Evolutionary conservation across 1,140 invertebrate genomes (phyloP), one percentile per base, ranked within the genome.

Genomic region (Pogonognathellus flavescens): DNA sequence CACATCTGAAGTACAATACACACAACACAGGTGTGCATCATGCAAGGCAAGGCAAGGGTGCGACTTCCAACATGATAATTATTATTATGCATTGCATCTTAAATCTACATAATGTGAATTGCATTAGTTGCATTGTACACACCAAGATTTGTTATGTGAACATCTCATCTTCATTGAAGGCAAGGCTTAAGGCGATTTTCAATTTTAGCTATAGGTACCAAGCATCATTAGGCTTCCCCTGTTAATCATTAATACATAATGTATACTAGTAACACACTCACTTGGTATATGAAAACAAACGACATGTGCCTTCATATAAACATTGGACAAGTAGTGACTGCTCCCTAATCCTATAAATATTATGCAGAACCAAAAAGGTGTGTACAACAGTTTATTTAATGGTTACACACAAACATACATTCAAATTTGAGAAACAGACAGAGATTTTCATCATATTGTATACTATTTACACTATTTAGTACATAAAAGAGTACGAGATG

Each of bases 41-140:
- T 25, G 20, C 25, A 76, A 49, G 70, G n/a, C 41, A 20, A 62
- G 59, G 11, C 53, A 50, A 31, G 41, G 70, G n/a, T 25, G 41
- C 14, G 25, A 76, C 70, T 76, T 31, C 70, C 70, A 76, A 50
- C 31, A 41, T 14, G 70, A 76, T 76, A 76, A 76, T 76, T 76
- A 76, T 76, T 76, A 76, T 50, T 76, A 31, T 76, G 70, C 14
- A n/a, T 76, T 76, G 70, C 41, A 76, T 76, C 41, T 31, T 41
- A 76, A 76, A 76, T 76, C 70, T 41, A 31, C 70, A 76, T 76
- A 76, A 76, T 50, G 49, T 66, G 22, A 66, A 66, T 66, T 25
- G 22, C 62, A 25, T 66, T 25, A 13, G 20, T 49, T 76, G 11
- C 8, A 72, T 18, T 70, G 31, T 22, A 13, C n/a, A 9, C 53